Base-by-base conservation (phyloP, 2,888 invertebrate genomes). In the Ethmia dodecea region DNA sequence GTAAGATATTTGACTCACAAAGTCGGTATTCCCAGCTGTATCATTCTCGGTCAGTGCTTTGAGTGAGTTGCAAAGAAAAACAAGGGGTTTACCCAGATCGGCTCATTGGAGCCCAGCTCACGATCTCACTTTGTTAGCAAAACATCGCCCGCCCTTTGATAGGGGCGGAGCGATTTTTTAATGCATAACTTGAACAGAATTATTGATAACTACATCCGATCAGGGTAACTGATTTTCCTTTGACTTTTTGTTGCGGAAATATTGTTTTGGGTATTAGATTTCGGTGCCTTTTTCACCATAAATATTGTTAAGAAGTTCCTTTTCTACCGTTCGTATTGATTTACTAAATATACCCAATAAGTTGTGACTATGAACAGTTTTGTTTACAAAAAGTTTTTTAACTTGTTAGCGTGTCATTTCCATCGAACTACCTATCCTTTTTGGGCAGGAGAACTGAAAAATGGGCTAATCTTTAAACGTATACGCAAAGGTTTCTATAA, bases 71-170 rank as follows among this genome's bases (percentile, higher is more conserved):
- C 68, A 60, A 77, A 76, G 65, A 69, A 80, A 79, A 83, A 81
- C 79, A 83, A 72, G 81, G n/a, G 81, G 81, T 67, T 62, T 57
- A 41, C 49, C 55, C 43, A 51, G 59, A 73, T 72, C 67, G 59
- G 51, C 68, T 79, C 71, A 79, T 86, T 75, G 64, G 58, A 46
- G 56, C 61, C 51, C 84, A 47, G 61, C 63, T 73, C 84, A 86
- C 84, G 84, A 66, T 59, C 72, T 62, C 79, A 81, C 79, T 83
- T 83, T 79, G 81, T 78, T 81, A 83, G 70, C 68, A 81, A 81
- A 86, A 83, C 81, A 83, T 58, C 61, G 51, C 51, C 50, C 54
- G 52, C 60, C 76, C 81, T 83, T 84, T 84, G 84, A 83, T 72
- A 68, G 61, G 60, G 56, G 58, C 52, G 56, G 54, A 60, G 64